Evolutionary conservation across 2,888 invertebrate genomes (phyloP).

Genomic region (Cataglyphis cursor): DNA sequence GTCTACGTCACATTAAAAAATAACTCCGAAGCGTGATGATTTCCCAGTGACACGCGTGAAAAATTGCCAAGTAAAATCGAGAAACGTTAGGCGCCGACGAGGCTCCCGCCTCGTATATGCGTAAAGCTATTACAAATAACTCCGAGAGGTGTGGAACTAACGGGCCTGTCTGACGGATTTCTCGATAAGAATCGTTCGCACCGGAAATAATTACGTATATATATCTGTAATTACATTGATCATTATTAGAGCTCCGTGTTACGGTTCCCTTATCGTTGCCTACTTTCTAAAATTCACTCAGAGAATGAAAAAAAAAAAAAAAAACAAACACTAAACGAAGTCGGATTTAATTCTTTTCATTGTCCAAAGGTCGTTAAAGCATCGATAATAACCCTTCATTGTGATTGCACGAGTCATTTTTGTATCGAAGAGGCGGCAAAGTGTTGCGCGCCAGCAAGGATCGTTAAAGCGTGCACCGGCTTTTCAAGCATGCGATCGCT

Average conservation of each 20-base stretch:
- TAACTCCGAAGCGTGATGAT: conserved; percentile 67
- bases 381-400: conserved; percentile 50
- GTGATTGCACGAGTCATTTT: conserved; percentile 40
- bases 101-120: conserved; percentile 19
- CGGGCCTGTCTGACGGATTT: conserved; percentile 5
- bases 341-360: conserved; percentile 18
- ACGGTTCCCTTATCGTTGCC: neutral
- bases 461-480: conserved; percentile 58
- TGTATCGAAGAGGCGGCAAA: conserved; percentile 52
- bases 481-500: conserved; percentile 54
- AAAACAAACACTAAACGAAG: neutral
- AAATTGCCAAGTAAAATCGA: conserved; percentile 70
- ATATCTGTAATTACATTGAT: neutral
- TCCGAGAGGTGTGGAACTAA: conserved; percentile 9
- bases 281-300: neutral
- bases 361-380: conserved; percentile 35
- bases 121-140: conserved; percentile 53
- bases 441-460: conserved; percentile 42
- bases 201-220: conserved; percentile 1
- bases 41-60: conserved; percentile 73
- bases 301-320: neutral
- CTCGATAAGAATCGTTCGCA: neutral
- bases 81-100: conserved; percentile 40
- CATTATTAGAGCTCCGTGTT: neutral
- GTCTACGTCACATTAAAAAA: conserved; percentile 61